A percentile compares a stretch with the other conserved stretches of the same genome.
These are phyloP conservation scores for Piscicola geometra DNA, from an alignment of 2,888 invertebrate genomes.

Conservation along the genomic window DNA sequence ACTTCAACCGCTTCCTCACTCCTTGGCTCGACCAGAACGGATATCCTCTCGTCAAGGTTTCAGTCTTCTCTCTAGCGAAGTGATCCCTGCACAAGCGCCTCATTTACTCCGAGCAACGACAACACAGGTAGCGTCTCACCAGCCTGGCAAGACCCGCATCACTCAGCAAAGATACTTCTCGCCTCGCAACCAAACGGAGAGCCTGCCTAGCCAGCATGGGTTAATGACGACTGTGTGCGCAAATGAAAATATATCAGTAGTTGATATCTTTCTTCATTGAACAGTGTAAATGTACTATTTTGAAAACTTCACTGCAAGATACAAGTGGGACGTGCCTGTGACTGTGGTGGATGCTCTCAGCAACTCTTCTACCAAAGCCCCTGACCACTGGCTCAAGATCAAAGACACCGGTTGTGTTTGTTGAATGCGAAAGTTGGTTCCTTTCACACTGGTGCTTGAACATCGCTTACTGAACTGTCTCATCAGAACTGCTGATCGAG, in stretches of 20 bases:
- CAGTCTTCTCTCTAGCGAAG: no score
- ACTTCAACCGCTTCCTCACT: constrained; percentile 35
- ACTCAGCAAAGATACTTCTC: constrained; percentile 18
- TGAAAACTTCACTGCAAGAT: no score
- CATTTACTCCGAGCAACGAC: not conserved
- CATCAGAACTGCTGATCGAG: not conserved
- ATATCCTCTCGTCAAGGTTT: constrained; percentile 35
- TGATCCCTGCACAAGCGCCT: no score
- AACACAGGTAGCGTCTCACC: not conserved
- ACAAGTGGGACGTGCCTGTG: constrained; percentile 36
- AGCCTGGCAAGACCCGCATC: constrained; percentile 11
- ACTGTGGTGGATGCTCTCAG: constrained; percentile 16
- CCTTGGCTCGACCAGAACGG: constrained; percentile 41
- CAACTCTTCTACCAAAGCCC: not conserved
- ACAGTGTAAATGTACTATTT: no score
- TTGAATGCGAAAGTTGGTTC: no score
- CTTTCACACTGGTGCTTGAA: no score
- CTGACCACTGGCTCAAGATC: constrained; percentile 28
- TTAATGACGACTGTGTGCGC: no score
- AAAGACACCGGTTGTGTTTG: constrained; percentile 16
- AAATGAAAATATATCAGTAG: no score
- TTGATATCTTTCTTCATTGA: no score
- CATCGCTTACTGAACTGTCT: no score
- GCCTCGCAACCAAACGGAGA: constrained; percentile 19
- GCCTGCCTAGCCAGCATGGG: constrained; percentile 21